phyloP scores from a whole-genome alignment of 2,113 vertebrate species.

The Antechinus flavipes region DNA sequence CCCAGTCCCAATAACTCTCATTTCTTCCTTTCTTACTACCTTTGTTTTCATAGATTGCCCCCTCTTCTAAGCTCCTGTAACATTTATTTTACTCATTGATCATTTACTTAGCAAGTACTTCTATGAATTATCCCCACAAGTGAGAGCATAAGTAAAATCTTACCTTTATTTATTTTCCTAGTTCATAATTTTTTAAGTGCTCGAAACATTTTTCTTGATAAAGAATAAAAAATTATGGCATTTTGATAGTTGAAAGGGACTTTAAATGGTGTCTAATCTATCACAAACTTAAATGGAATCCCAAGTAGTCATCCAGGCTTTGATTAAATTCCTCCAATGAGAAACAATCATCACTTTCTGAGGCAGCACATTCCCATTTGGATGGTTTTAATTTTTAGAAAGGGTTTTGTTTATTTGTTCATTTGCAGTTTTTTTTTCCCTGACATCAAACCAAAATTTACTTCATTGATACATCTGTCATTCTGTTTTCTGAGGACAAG shows the following conservation, averaged over 20 bases:
- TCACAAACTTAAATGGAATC: not conserved
- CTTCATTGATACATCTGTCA: not conserved
- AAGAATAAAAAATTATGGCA: not conserved
- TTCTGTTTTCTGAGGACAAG: not conserved
- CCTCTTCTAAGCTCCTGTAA: not conserved
- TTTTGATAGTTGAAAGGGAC: not conserved
- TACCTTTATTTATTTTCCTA: not conserved
- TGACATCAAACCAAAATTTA: not conserved
- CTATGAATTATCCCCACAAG: not conserved
- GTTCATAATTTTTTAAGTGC: not conserved
- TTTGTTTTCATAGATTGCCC: not conserved
- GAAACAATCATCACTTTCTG: not conserved
- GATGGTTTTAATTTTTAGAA: not conserved
- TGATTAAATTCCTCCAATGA: not conserved
- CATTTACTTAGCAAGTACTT: not conserved
- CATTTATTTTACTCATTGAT: not conserved
- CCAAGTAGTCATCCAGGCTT: too few species aligned
- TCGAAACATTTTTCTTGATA: not conserved
- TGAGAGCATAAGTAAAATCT: not conserved
- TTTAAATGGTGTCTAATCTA: not conserved
- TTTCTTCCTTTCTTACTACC: not conserved
- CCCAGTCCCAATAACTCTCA: not conserved
- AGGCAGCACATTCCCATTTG: not conserved
- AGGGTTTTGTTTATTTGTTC: not conserved
- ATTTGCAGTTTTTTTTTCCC: too few species aligned